These are phyloP conservation scores for Anodontia alba DNA, from an alignment of 2,888 invertebrate species.

Conservation along the genomic window DNA sequence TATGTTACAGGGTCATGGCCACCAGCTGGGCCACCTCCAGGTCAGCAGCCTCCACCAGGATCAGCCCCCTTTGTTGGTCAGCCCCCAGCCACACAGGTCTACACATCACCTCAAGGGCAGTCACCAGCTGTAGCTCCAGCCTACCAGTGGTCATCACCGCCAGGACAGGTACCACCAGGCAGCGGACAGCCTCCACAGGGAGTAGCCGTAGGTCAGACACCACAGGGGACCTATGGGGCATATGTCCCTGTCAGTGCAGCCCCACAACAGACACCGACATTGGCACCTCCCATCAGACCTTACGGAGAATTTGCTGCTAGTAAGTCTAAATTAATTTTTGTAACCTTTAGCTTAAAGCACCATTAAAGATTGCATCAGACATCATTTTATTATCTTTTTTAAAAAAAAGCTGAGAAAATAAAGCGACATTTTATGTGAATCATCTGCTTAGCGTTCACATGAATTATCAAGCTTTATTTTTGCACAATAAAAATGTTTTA, in stretches of 20 bases:
- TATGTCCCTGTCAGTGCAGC: conserved; percentile 28
- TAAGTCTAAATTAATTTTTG: too few relatives aligned
- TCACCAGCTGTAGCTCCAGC: conserved; percentile 29
- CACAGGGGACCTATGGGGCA: conserved; percentile 15
- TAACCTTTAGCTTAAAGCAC: too few relatives aligned
- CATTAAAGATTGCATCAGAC: too few relatives aligned
- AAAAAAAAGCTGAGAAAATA: too few relatives aligned
- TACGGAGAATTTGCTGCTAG: conserved; percentile 5
- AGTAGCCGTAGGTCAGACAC: conserved; percentile 26
- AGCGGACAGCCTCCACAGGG: conserved; percentile 32
- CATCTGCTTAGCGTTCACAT: too few relatives aligned
- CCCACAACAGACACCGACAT: conserved; percentile 9
- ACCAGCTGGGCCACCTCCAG: conserved; percentile 44
- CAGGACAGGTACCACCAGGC: conserved; percentile 24
- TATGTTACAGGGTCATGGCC: conserved; percentile 57
- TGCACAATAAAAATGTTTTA: too few relatives aligned
- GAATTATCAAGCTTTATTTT: too few relatives aligned
- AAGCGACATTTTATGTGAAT: too few relatives aligned
- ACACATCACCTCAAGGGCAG: conserved; percentile 31
- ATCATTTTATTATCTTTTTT: too few relatives aligned
- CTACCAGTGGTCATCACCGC: conserved; percentile 35
- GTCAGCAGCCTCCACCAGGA: conserved; percentile 39
- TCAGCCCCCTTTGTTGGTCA: neutral
- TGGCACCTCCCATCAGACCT: conserved; percentile 6
- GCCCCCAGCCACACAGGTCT: conserved; percentile 7